phyloP scores from a whole-genome alignment of 2,797 vertebrate genomes.

The Telmatherina bonti region DNA sequence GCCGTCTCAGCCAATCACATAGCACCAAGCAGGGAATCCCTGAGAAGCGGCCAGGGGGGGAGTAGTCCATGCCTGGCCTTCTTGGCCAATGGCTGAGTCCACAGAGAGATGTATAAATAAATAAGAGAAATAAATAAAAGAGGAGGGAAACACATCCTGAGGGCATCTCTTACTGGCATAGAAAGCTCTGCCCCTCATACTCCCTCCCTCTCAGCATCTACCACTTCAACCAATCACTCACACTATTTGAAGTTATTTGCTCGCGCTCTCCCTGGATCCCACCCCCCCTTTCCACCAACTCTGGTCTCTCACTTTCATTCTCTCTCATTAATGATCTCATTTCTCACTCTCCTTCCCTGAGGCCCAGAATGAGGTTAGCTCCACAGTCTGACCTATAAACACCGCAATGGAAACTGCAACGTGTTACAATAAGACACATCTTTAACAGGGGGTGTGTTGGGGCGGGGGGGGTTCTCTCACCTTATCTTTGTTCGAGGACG shows the following conservation, averaged over 20 bases:
- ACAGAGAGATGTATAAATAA: conserved; percentile 75
- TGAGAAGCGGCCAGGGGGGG: conserved; percentile 46
- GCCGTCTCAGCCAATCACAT: conserved; percentile 66
- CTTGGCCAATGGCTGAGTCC: conserved; percentile 66
- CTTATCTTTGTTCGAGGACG: conserved; percentile 60
- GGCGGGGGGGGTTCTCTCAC: conserved; percentile 40
- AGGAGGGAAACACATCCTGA: conserved; percentile 79
- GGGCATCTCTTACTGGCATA: conserved; percentile 77
- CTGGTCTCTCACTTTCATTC: conserved; percentile 71
- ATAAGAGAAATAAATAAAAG: conserved; percentile 81
- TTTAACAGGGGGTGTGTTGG: conserved; percentile 35
- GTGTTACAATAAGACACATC: conserved; percentile 59
- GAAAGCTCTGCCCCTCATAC: conserved; percentile 56
- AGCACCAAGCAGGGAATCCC: conserved; percentile 74
- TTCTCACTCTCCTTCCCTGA: conserved; percentile 75
- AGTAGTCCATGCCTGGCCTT: conserved; percentile 48
- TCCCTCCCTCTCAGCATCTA: conserved; percentile 53
- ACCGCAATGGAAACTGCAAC: conserved; percentile 74
- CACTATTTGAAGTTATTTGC: conserved; percentile 75
- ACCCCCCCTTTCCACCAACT: conserved; percentile 2
- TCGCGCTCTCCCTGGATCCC: conserved; percentile 55
- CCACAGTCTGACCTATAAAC: conserved; percentile 77
- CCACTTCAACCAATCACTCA: conserved; percentile 71
- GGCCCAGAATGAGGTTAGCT: conserved; percentile 75
- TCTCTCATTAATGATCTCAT: conserved; percentile 81